Conservation (phyloP, 2,113 vertebrate genomes). For the Excalfactoria chinensis region DNA sequence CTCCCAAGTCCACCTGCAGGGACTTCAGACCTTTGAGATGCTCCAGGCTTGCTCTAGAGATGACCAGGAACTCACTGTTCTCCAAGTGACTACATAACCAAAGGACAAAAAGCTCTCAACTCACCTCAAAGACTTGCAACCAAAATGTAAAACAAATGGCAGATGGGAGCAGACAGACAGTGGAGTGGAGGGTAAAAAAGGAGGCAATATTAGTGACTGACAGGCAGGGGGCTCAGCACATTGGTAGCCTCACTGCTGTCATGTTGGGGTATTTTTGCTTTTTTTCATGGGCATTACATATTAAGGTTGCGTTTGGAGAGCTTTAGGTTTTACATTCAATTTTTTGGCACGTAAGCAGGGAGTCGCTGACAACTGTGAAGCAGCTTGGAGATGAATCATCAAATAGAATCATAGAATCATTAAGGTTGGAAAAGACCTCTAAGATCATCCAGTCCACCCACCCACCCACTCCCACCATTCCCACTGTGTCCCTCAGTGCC, state of each 20-base stretch:
- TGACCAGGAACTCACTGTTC: background rate
- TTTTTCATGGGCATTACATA: background rate
- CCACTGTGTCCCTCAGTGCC: too few species aligned
- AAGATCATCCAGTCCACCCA: too few species aligned
- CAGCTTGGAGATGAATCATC: background rate
- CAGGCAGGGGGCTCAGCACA: background rate
- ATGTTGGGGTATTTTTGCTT: background rate
- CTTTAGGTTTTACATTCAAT: slow-evolving; percentile 22
- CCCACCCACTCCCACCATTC: too few species aligned
- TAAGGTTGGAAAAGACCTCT: too few species aligned
- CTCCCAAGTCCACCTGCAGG: background rate
- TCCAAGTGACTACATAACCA: background rate
- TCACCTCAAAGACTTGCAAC: background rate
- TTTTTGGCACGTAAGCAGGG: background rate
- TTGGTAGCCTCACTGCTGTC: background rate
- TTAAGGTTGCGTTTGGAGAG: background rate
- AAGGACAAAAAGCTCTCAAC: background rate
- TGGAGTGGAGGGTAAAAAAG: background rate
- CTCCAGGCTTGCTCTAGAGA: background rate
- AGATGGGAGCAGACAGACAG: slow-evolving; percentile 65
- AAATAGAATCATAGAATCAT: too few species aligned
- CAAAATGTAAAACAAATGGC: slow-evolving; percentile 18
- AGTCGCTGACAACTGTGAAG: background rate
- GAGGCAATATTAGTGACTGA: slow-evolving; percentile 16
- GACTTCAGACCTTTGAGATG: background rate